Evolutionary conservation across 2,113 vertebrate genomes (phyloP).

Genomic region (Parus major): DNA sequence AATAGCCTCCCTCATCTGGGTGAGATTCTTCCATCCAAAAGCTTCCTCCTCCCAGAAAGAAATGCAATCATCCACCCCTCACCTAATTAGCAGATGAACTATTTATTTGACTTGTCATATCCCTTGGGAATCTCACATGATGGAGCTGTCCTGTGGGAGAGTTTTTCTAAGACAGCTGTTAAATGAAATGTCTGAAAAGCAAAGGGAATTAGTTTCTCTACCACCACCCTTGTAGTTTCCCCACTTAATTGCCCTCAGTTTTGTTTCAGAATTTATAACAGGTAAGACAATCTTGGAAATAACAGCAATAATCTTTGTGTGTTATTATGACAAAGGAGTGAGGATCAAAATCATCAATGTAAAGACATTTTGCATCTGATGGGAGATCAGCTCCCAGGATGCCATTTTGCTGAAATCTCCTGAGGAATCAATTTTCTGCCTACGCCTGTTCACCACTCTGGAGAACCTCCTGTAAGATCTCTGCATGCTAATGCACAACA

Average conservation of each 20-base stretch:
- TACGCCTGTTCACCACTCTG: neutral
- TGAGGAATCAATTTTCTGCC: neutral
- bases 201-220: neutral
- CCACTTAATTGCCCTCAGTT: neutral
- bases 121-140: neutral
- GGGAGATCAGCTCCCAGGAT: neutral
- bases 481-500: neutral
- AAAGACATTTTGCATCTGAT: neutral
- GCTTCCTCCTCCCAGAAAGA: neutral
- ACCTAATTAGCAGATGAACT: neutral
- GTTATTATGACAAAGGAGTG: neutral
- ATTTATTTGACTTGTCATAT: constrained; percentile 7
- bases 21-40: neutral
- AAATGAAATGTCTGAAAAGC: neutral
- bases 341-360: neutral
- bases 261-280: neutral
- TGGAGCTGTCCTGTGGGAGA: neutral
- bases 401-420: neutral
- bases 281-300: neutral
- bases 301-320: neutral
- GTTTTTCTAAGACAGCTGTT: neutral
- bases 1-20: neutral
- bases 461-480: neutral
- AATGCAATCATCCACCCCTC: neutral
- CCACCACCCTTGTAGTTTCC: neutral